Base-by-base conservation (phyloP, 2,113 vertebrate species). In the Oryzias melastigma region DNA sequence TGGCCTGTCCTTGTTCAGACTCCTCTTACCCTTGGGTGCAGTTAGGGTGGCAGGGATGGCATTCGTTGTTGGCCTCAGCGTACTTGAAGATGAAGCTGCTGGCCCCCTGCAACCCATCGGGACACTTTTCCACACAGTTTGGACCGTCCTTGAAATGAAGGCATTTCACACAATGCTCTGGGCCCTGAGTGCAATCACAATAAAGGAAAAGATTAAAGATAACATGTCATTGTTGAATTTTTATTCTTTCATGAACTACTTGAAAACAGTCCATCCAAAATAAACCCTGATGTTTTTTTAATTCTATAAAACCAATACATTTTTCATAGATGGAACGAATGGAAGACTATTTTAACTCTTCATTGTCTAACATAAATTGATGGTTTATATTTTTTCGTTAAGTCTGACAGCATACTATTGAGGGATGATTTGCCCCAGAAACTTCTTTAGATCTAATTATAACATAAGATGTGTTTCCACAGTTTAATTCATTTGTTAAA, bases 81-180 rank as follows among this genome's bases (percentile, higher is more conserved):
- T 97, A 99, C 84, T 99, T 99, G 89, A 98, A 99, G 75, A 99
- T 98, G 83, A 99, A 98, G 77, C 97, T 98, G 89, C 93, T 96
- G 55, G 97, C 91, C 1, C 97, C 96, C 76, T 99, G 97, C 46
- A 98, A 87, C 16, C 97, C 97, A 62, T 98, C 96, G 0, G 97
- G 97, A 69, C 97, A 99, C 81, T 98, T 99, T 60, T 99, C 97
- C 80, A 99, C 97, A 80, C 97, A 99, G 7, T 99, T 98, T 0
- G 97, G 97, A 29, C 97, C 97, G 41, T 99, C 97, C 73, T 99
- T 99, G 89, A 96, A 99, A 87, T 98, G 95, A 52, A 94, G 93
- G 72, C 97, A 99, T 87, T 95, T 97, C 0, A 93, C 94, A 83
- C 97, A 99, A 79, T 96, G 95, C 75, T 99, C 97, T 48, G 97